Conservation (phyloP, 2,797 vertebrate species). For the Champsocephalus gunnari region DNA sequence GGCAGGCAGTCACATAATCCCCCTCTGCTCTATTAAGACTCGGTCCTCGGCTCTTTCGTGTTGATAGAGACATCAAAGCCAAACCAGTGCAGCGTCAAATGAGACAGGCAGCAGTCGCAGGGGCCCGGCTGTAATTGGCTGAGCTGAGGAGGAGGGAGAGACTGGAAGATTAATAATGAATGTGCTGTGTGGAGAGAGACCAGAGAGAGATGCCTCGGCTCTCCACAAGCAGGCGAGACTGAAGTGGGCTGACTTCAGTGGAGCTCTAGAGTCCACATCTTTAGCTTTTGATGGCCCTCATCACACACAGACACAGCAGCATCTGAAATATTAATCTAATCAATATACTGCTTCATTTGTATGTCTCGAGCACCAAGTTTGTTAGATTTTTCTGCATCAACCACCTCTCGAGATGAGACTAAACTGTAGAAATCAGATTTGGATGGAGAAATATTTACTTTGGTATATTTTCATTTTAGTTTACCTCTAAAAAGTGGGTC, state of each 20-base stretch:
- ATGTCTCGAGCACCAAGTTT: slow-evolving; percentile 23
- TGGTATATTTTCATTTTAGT: slow-evolving; percentile 16
- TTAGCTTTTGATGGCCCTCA: slow-evolving; percentile 51
- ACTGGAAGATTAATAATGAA: slow-evolving; percentile 77
- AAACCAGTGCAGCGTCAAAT: slow-evolving; percentile 70
- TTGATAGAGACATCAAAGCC: slow-evolving; percentile 85
- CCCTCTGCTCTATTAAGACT: slow-evolving; percentile 75
- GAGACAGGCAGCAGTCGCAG: slow-evolving; percentile 72
- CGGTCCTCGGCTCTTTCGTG: slow-evolving; percentile 53
- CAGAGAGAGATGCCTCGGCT: slow-evolving; percentile 65
- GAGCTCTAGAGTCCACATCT: slow-evolving; percentile 45
- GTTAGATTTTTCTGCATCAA: slow-evolving; percentile 22
- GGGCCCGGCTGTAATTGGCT: slow-evolving; percentile 78
- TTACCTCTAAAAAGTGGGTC: neutral
- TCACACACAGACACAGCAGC: slow-evolving; percentile 29
- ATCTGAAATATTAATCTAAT: slow-evolving; percentile 66
- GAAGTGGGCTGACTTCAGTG: slow-evolving; percentile 47
- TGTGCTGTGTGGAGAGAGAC: slow-evolving; percentile 66
- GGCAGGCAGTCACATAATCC: slow-evolving; percentile 78
- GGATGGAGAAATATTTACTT: slow-evolving; percentile 13
- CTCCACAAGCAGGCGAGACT: slow-evolving; percentile 64
- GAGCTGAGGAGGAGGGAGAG: slow-evolving; percentile 70
- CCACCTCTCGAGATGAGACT: slow-evolving; percentile 20
- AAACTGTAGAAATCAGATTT: neutral
- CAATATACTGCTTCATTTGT: slow-evolving; percentile 55